Evolutionary conservation across 2,113 vertebrate genomes (phyloP), one percentile per base, ranked within the genome.

Genomic region (Apistogramma diplotaenia): DNA sequence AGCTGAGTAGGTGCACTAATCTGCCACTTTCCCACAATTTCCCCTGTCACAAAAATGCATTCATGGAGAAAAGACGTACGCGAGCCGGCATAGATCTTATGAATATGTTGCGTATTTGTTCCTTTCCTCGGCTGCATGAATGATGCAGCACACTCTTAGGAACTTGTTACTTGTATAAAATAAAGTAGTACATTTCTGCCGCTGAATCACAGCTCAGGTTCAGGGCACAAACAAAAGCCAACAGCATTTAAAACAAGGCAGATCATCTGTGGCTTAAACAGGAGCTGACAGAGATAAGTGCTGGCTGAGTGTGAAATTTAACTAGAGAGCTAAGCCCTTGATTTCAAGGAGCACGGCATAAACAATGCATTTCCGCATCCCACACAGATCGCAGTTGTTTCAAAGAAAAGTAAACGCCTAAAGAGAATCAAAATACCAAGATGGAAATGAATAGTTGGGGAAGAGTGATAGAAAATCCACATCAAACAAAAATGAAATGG

Each of bases 291-390:
- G 78, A 86, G 83, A 89, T 87, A 85, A 87, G 85, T 82, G 86
- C 54, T 54, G 79, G 43, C 86, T 91, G 80, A 80, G 84, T 87
- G 84, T 92, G 90, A 90, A 93, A 93, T 89, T 49, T 84, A 84
- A 89, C 87, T 78, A 51, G 82, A 89, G 73, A 88, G 81, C 78
- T 76, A 77, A 89, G 87, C 85, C 78, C 83, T 89, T 84, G 55
- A 89, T 88, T 91, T 89, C 76, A 86, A 85, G 84, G 82, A 85
- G 87, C 77, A 58, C n/a, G 37, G 84, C 74, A 81, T 82, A 86
- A 88, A 91, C 90, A 86, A 85, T 86, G 75, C 43, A 73, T 75
- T 86, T 87, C 74, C 79, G 77, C 87, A 89, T 78, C 89, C 89
- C 82, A 82, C 87, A 71, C 78, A 81, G 18, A 79, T 80, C 77